Base-by-base conservation (phyloP, 2,888 invertebrate genomes). In the Junonia oenone region DNA sequence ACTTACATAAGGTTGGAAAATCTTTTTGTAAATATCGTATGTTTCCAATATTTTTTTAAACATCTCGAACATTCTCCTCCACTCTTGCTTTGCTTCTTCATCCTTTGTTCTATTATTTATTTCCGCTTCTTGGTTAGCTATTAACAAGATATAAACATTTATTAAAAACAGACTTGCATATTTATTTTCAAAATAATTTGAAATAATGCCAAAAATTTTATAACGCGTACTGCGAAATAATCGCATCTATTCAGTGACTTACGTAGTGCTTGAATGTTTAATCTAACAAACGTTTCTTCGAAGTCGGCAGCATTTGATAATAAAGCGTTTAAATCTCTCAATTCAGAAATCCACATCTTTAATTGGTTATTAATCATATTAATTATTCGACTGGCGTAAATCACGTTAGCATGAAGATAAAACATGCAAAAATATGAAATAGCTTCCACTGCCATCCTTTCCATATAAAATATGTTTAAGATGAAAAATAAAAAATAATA, bases 11-110 rank as follows among this genome's bases (percentile, higher is more conserved):
- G n/a, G n/a, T n/a, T 43, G 29, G 19, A 19, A 43, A 4, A 31
- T 38, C 31, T 51, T 40, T 17, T 40, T 51, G 31, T 40, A 40
- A 19, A 40, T 51, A 11, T 31, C 8, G 13, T 51, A 43, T 1
- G 40, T 40, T 11, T 51, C 31, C 19, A 51, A 19, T 19, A 51
- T 51, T 31, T 27, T 43, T 43, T 31, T 31, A 40, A 43, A 51
- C 2, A 27, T 26, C 13, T 31, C 6, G 2, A 51, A 14, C 9
- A 43, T 0, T 31, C 31, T 51, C 0, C 19, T 8, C 19, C 40
- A 51, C 27, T 51, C 40, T 4, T 31, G 29, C 15, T 9, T 19
- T 4, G 2, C 29, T 37, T n/a, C 50, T 15, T 38, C 38, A 19
- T n/a, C n/a, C n/a, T 17, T n/a, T 11, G 11, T 19, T 19, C 1